Base-by-base conservation (phyloP, 1,140 invertebrate species). In the Penaeus indicus region DNA sequence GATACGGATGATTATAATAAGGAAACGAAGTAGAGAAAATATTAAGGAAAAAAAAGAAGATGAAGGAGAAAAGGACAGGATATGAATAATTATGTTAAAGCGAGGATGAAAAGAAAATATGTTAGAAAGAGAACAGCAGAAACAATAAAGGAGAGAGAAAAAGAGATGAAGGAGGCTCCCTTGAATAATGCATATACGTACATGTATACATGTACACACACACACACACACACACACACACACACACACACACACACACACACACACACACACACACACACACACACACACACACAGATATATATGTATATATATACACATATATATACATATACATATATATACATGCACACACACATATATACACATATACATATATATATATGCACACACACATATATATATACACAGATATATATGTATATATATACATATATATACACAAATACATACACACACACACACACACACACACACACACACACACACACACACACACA, bases 401-500 rank as follows among this genome's bases (percentile, higher is more conserved):
- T 38, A 38, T 38, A 38, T 38, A 38, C 5, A 38, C 5, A 38
- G 1, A 38, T 38, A 38, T 38, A 38, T 38, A 38, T 38, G 5
- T 38, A 38, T 38, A 38, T 38, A 38, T 38, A 38, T 38, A 5
- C 5, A 5, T 38, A 5, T 38, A 5, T 38, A 5, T 38, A 5
- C 5, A 5, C 5, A 5, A 3, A 5, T 38, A 5, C 5, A 5
- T 38, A 5, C 5, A 5, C 5, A 5, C 5, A 5, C 5, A 5
- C 5, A 5, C 5, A 5, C 5, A 5, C 5, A 5, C 38, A 5
- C 5, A 5, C 5, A 5, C 5, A 5, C 5, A 5, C 5, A 5
- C 5, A 5, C 5, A 5, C 5, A 38, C 5, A 38, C 5, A 5
- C 5, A 38, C 1, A 38, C 5, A 38, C 38, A 38, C 5, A 38